Evolutionary conservation across 1,140 invertebrate species (phyloP).

Genomic region (Lucilia sericata): DNA sequence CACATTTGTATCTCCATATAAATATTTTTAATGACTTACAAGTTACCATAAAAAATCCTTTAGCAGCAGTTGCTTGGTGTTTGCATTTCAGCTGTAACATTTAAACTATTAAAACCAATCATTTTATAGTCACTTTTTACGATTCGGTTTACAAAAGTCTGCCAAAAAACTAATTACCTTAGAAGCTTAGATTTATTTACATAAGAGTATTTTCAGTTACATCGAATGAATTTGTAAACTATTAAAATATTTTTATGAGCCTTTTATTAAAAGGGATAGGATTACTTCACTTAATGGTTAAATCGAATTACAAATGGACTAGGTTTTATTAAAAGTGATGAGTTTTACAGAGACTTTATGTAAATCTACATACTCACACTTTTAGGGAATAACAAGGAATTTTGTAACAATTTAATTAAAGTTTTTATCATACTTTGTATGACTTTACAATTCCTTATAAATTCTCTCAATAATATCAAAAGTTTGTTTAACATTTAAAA

Average conservation of each 20-base stretch:
- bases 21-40: slow-evolving; percentile 19
- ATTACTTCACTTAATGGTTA: neutral
- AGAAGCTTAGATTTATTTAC: slow-evolving; percentile 27
- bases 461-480: too few species aligned
- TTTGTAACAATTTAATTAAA: too few species aligned
- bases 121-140: neutral
- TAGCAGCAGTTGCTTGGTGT: neutral
- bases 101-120: neutral
- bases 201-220: neutral
- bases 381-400: too few species aligned
- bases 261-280: neutral
- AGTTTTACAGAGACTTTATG: too few species aligned
- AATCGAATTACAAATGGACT: too few species aligned
- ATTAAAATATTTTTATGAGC: neutral
- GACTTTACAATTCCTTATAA: too few species aligned
- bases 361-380: too few species aligned
- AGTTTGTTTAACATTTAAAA: too few species aligned
- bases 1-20: neutral
- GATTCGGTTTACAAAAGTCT: neutral
- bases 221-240: slow-evolving; percentile 6
- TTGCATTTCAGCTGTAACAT: neutral
- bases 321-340: too few species aligned
- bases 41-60: neutral
- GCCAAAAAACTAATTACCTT: slow-evolving; percentile 4
- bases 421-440: too few species aligned